Conservation (phyloP, 1,140 invertebrate species). For the Mesaphorura yosii region DNA sequence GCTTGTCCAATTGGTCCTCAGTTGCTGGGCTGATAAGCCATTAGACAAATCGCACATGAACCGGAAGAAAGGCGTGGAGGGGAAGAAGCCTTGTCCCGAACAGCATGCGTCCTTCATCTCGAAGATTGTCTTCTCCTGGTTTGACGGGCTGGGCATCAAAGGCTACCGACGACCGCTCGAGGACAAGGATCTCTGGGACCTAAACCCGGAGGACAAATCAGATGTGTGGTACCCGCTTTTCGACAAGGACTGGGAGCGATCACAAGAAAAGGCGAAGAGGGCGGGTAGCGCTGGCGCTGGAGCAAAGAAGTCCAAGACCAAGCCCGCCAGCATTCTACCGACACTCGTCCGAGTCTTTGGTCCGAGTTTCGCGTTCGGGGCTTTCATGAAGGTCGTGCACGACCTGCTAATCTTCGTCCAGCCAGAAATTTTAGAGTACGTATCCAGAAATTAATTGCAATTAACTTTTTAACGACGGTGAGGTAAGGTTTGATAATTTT, state of each 20-base stretch:
- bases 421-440: conserved; percentile 38
- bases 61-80: conserved; percentile 45
- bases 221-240: neutral
- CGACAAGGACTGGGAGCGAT: neutral
- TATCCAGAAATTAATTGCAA: neutral
- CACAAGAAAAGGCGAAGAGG: neutral
- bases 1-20: conserved; percentile 59
- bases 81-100: conserved; percentile 1
- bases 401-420: conserved; percentile 48
- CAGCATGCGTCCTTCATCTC: neutral
- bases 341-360: neutral
- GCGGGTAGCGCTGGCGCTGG: conserved; percentile 31
- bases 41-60: too few relatives aligned
- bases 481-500: neutral
- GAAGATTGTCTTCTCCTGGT: neutral
- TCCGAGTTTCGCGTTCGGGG: conserved; percentile 37
- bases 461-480: neutral
- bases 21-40: conserved; percentile 71
- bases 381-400: conserved; percentile 40
- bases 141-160: neutral
- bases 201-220: neutral
- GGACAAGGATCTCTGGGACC: neutral
- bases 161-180: conserved; percentile 5
- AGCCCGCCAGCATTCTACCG: conserved; percentile 8
- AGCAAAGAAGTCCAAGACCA: conserved; percentile 39